Evolutionary conservation across 2,888 invertebrate genomes (phyloP), one percentile per base, ranked within the genome.

Genomic region (Hirtodrosophila confusa): DNA sequence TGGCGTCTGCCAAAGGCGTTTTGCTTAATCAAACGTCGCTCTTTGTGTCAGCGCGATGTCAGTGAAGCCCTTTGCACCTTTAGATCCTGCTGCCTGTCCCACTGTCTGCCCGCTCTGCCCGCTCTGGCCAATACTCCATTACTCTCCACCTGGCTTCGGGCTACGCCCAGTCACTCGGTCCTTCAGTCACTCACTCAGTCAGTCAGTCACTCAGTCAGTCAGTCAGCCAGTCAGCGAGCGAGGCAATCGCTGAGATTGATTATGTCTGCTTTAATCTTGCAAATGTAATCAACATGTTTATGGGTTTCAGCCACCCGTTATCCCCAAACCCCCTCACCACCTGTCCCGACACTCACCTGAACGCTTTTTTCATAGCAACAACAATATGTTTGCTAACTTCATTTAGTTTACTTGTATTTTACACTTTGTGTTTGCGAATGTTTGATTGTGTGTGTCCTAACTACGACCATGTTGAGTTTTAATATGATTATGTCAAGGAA

Each of bases 1-100:
- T 65, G 62, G 64, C 57, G 64, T 62, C 76, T 78, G 85, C 87
- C 87, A 83, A 78, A 76, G 82, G 82, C 85, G 69, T 76, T 80
- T 78, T 69, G 74, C 82, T 78, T 87, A 83, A 86, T 87, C 85
- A 86, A 83, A 74, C 74, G 76, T 76, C 67, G 78, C 65, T 78
- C 76, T 78, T 80, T 86, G 80, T 86, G 80, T 85, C 87, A 85
- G 87, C 78, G 71, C 65, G 31, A 73, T 73, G 73, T 72, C 70
- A 72, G 51, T 69, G 65, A 50, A 68, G 77, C 80, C 65, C 63
- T 70, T 77, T 69, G 55, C 80, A 78, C 70, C 71, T 77, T 64
- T 23, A 47, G 49, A 50, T 49, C 9, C 3, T 17, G 17, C 17
- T 17, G 3, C 4, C 3, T 9, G 0, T 4, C 43, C 3, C 5